Evolutionary conservation across 2,113 vertebrate genomes (phyloP).

Genomic region (Catharus fuscescens): DNA sequence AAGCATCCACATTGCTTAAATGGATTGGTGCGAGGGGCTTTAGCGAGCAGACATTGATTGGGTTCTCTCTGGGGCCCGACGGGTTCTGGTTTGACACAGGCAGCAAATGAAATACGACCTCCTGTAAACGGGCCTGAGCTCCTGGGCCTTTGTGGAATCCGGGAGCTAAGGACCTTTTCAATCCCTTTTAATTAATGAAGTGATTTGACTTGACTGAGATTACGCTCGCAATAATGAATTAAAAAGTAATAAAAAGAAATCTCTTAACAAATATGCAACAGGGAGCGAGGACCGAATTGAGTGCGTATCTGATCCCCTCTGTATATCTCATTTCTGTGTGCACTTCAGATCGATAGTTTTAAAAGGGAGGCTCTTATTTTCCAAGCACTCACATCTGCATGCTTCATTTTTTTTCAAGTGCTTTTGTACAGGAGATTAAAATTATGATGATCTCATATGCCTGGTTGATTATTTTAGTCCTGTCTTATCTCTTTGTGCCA

Average conservation of each 20-base stretch:
- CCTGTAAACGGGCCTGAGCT: constrained; percentile 86
- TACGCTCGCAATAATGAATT: constrained; percentile 81
- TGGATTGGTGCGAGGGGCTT: constrained; percentile 85
- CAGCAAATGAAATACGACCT: constrained; percentile 94
- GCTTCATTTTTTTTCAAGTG: neutral
- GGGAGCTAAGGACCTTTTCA: constrained; percentile 87
- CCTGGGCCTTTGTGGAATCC: constrained; percentile 81
- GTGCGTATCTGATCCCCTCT: neutral
- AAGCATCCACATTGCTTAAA: constrained; percentile 90
- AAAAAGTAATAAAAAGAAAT: constrained; percentile 74
- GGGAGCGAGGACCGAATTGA: constrained; percentile 4
- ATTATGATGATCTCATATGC: neutral
- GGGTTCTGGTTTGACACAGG: constrained; percentile 85
- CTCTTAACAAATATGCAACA: constrained; percentile 40
- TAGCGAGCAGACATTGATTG: constrained; percentile 90
- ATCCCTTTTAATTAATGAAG: constrained; percentile 93
- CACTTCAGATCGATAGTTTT: neutral
- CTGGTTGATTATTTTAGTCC: neutral
- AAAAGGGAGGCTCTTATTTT: constrained; percentile 14
- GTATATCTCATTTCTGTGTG: neutral
- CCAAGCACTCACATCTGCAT: neutral
- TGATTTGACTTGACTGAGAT: constrained; percentile 85
- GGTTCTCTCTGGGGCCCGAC: constrained; percentile 79
- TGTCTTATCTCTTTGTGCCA: neutral
- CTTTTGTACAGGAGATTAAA: constrained; percentile 5